Conservation (phyloP, 2,113 vertebrate species). For the Setophaga petechia region DNA sequence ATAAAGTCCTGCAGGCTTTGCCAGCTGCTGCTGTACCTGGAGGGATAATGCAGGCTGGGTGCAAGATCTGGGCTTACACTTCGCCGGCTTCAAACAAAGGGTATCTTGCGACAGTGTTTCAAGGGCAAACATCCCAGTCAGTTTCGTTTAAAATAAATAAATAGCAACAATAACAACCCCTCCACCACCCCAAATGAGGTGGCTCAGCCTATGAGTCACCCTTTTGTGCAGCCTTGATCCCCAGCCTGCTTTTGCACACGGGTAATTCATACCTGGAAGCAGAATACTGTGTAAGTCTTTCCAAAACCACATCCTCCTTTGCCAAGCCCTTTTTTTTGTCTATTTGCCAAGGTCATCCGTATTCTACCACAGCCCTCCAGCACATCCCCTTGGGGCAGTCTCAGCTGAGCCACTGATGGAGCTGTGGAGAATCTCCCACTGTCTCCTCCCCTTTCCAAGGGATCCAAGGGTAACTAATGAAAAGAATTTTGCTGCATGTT, state of each 20-base stretch:
- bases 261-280: background rate
- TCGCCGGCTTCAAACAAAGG: background rate
- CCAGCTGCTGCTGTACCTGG: background rate
- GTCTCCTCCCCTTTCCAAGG: background rate
- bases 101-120: background rate
- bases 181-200: background rate
- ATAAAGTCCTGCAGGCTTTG: background rate
- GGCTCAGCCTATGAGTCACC: background rate
- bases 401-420: background rate
- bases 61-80: background rate
- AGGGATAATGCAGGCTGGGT: background rate
- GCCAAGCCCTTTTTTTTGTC: fast-evolving
- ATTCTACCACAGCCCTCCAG: background rate
- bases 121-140: background rate
- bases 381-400: background rate
- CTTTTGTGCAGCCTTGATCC: background rate
- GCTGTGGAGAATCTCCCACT: background rate
- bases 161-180: background rate
- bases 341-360: background rate
- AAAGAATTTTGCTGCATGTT: background rate
- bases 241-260: background rate
- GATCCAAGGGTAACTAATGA: fast-evolving
- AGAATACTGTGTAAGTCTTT: background rate
- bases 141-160: background rate
- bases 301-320: background rate